Percentiles rank a stretch among this genome's conserved stretches.
Conservation (phyloP, 2,888 invertebrate species). For the Dromius quadrimaculatus region DNA sequence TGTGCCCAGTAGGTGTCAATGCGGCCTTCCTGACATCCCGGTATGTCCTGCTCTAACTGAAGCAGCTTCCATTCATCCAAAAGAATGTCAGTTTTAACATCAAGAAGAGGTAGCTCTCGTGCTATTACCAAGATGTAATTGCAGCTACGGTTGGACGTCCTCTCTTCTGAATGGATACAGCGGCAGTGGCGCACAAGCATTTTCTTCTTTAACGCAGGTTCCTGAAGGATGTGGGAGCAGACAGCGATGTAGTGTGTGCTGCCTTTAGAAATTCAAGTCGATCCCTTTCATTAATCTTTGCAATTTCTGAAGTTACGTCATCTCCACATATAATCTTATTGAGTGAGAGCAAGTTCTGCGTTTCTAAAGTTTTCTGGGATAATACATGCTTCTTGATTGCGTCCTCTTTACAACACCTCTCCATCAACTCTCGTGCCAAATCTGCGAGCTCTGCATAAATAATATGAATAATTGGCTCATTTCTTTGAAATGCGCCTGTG, state of each 20-base stretch:
- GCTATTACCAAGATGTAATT: slow-evolving; percentile 42
- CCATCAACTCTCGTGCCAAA: slow-evolving; percentile 6
- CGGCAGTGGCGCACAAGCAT: slow-evolving; percentile 21
- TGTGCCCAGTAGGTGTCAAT: slow-evolving; percentile 42
- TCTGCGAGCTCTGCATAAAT: slow-evolving; percentile 29
- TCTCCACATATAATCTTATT: slow-evolving; percentile 24
- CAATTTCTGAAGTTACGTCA: slow-evolving; percentile 34
- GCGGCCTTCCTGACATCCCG: slow-evolving; percentile 4
- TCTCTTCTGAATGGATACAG: slow-evolving; percentile 41
- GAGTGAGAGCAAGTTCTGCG: slow-evolving; percentile 31
- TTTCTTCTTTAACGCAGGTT: slow-evolving; percentile 40
- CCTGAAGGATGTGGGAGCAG: slow-evolving; percentile 37
- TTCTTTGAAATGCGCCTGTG: slow-evolving; percentile 41
- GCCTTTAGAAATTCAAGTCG: slow-evolving; percentile 40
- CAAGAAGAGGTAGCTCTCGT: slow-evolving; percentile 41
- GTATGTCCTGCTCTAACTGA: slow-evolving; percentile 18
- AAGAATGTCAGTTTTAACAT: slow-evolving; percentile 33
- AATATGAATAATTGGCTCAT: slow-evolving; percentile 42
- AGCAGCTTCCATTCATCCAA: slow-evolving; percentile 34
- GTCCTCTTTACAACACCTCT: slow-evolving; percentile 13
- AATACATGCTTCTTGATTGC: slow-evolving; percentile 20
- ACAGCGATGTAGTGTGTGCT: slow-evolving; percentile 40
- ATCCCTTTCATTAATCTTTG: slow-evolving; percentile 35
- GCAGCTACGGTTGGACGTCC: slow-evolving; percentile 32
- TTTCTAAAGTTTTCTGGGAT: slow-evolving; percentile 41